Evolutionary conservation across 2,888 invertebrate species (phyloP), one percentile per base, ranked within the genome.

Genomic region (Heterodera filipjevi): DNA sequence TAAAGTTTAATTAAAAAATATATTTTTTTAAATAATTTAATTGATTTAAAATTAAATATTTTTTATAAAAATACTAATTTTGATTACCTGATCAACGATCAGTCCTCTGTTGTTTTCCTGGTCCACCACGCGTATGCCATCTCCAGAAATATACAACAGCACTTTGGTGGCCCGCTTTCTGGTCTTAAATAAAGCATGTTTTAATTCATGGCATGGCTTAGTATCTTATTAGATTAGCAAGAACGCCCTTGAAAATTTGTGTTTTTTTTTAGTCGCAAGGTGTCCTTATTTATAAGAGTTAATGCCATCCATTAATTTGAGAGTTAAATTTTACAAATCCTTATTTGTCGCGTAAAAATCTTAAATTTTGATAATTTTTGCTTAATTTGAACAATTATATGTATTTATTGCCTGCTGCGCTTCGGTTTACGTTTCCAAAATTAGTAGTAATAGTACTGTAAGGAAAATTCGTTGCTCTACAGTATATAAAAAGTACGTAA

Each of bases 121-220:
- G 90, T 99, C 99, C 1, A 99, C 98, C 5, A 99, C 98, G 35
- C 99, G 92, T 68, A 99, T 91, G 0, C 98, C 97, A 90, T 99
- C 99, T 6, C 92, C 92, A 12, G 91, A 91, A 32, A 92, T 91
- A 83, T 91, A 91, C 39, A 91, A 86, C 30, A 91, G 89, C 1
- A 91, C 91, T 81, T 90, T 93, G n/a, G 95, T 93, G 6, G 95
- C 94, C 86, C 95, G 92, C 66, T 82, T 82, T 77, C 77, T 66
- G 35, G 66, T 66, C 83, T 82, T 59, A 71, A 81, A 44, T 66
- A 49, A 35, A 30, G 44, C 77, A 46, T 27, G 3, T 77, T 64
- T 80, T 19, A 80, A 19, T n/a, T n/a, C n/a, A 73, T 32, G 33
- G 35, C 32, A 27, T 16, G 1, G 8, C 16, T 8, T 46, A 16